phyloP scores from a whole-genome alignment of 2,888 invertebrate species.

The Eristalinus sepulchralis region DNA sequence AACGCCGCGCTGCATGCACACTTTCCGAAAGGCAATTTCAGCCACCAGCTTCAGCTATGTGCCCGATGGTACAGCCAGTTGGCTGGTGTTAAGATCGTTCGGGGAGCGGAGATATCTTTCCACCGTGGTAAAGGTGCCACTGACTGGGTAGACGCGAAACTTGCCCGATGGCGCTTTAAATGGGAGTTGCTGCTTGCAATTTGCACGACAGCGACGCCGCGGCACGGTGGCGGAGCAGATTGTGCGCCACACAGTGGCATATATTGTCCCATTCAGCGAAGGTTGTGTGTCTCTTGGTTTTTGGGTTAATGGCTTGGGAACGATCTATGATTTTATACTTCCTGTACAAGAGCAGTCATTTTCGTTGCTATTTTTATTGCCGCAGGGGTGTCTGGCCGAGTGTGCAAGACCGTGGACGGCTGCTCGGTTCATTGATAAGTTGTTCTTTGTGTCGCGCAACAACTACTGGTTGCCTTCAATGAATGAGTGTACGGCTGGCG shows the following conservation, averaged over 20 bases:
- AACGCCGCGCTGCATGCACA: neutral
- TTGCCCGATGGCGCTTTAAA: constrained; percentile 36
- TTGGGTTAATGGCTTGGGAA: constrained; percentile 65
- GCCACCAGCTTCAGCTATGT: neutral
- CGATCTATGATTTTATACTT: constrained; percentile 51
- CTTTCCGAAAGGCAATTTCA: neutral
- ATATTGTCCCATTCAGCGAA: constrained; percentile 45
- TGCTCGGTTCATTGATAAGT: constrained; percentile 6
- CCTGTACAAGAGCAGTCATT: constrained; percentile 48
- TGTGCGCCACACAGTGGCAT: constrained; percentile 34
- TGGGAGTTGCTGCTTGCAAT: constrained; percentile 44
- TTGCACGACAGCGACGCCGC: no score
- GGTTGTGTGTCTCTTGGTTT: constrained; percentile 41
- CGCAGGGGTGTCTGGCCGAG: neutral
- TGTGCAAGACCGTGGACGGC: neutral
- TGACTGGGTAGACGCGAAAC: neutral
- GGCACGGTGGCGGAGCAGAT: constrained; percentile 19
- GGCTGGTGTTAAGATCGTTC: neutral
- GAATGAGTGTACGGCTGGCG: neutral
- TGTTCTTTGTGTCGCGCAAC: neutral
- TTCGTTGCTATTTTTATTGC: neutral
- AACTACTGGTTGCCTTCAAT: neutral
- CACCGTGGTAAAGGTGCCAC: neutral
- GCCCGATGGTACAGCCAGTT: neutral
- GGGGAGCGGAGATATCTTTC: neutral